These are phyloP conservation scores for Cochlearius cochlearius DNA, from an alignment of 2,113 vertebrate genomes.

Conservation along the genomic window DNA sequence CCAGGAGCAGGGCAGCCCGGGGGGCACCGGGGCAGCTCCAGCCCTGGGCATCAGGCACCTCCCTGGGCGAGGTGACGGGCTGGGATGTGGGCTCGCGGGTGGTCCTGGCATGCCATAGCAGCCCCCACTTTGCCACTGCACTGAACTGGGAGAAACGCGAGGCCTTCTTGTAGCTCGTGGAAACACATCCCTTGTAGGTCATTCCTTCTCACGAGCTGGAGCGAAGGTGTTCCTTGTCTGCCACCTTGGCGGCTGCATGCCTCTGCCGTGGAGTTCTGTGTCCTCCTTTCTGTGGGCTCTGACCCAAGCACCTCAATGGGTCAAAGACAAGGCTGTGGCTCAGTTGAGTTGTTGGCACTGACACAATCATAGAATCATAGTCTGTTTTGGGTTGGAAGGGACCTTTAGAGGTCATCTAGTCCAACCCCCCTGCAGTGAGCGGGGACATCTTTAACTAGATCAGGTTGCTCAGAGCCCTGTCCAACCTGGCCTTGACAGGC, in stretches of 20 bases:
- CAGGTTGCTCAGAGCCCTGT: too few species aligned
- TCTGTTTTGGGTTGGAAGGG: too few species aligned
- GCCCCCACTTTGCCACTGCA: not conserved
- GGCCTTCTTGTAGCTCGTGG: not conserved
- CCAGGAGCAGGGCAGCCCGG: not conserved
- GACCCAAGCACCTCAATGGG: not conserved
- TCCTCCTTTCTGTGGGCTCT: not conserved
- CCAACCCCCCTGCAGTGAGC: too few species aligned
- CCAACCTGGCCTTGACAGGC: too few species aligned
- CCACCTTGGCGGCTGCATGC: not conserved
- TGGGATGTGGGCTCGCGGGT: rapidly evolving
- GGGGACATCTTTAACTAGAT: too few species aligned
- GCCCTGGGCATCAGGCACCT: rapidly evolving
- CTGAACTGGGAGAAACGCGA: rapidly evolving
- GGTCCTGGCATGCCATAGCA: rapidly evolving
- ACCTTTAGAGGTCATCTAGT: too few species aligned
- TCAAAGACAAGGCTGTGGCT: not conserved
- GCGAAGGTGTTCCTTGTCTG: not conserved
- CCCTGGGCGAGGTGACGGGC: not conserved
- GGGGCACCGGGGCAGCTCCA: not conserved
- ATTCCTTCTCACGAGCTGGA: not conserved
- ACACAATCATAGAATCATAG: too few species aligned
- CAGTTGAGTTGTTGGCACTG: rapidly evolving
- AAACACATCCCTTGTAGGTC: not conserved
- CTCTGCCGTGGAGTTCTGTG: rapidly evolving